These are phyloP conservation scores for Lophotis ruficrista DNA, from an alignment of 2,113 vertebrate species.

Conservation along the genomic window DNA sequence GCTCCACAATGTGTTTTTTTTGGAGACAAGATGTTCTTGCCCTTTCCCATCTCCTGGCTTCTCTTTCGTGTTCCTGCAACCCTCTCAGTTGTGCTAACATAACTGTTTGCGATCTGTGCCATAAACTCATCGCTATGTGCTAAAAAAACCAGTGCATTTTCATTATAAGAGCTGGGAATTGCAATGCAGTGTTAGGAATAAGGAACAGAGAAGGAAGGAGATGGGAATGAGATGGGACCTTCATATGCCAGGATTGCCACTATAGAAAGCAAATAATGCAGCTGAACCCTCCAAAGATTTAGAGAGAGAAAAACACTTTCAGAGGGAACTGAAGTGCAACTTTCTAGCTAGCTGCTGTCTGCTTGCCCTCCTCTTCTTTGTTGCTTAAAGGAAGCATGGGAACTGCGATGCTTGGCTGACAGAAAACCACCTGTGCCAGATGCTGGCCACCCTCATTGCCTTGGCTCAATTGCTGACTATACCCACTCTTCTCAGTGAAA, in stretches of 20 bases:
- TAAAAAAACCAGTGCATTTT: not conserved
- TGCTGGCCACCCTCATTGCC: not conserved
- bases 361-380: not conserved
- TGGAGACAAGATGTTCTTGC: slow-evolving; percentile 30
- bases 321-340: not conserved
- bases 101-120: not conserved
- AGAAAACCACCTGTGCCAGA: not conserved
- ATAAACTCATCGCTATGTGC: not conserved
- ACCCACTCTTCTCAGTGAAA: not conserved
- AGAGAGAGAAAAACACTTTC: not conserved
- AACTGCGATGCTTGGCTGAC: not conserved
- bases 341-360: not conserved
- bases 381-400: not conserved
- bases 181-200: not conserved
- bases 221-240: not conserved
- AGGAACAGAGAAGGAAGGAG: not conserved
- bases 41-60: slow-evolving; percentile 37
- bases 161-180: not conserved
- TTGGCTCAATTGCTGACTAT: not conserved
- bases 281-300: not conserved
- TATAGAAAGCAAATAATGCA: not conserved
- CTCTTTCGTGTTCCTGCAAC: not conserved
- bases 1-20: slow-evolving; percentile 38
- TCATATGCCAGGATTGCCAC: not conserved
- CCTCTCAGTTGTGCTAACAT: slow-evolving; percentile 3